Evolutionary conservation across 2,113 vertebrate genomes (phyloP).

Genomic region (Morone saxatilis): DNA sequence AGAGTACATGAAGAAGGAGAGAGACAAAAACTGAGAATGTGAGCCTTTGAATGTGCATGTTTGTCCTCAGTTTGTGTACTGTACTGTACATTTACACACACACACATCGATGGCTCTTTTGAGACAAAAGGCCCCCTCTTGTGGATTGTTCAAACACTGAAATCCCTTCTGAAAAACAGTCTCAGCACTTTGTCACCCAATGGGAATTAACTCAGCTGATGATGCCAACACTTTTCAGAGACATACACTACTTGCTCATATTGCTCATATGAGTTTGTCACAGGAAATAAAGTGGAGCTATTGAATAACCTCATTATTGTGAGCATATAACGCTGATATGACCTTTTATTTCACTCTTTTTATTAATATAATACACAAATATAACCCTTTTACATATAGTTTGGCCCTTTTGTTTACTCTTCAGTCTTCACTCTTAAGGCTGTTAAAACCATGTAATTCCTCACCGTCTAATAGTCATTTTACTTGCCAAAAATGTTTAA

Average conservation of each 20-base stretch:
- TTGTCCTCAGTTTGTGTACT: slow-evolving; percentile 29
- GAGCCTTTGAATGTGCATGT: slow-evolving; percentile 2
- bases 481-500: slow-evolving; percentile 64
- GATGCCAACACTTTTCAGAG: slow-evolving; percentile 17
- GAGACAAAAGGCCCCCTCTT: slow-evolving; percentile 42
- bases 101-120: not conserved
- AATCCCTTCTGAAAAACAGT: slow-evolving; percentile 27
- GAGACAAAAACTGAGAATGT: not conserved
- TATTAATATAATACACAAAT: not conserved
- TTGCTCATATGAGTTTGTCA: not conserved
- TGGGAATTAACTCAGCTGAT: slow-evolving; percentile 20
- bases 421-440: not conserved
- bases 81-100: not conserved
- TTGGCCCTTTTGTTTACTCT: not conserved
- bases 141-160: slow-evolving; percentile 39
- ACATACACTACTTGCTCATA: not conserved
- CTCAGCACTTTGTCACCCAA: slow-evolving; percentile 1
- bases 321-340: not conserved
- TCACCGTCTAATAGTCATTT: slow-evolving; percentile 52
- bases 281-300: not conserved
- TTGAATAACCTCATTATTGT: not conserved
- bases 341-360: not conserved
- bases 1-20: not conserved
- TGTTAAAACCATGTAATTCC: no score
- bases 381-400: not conserved